Evolutionary conservation across 2,113 vertebrate species (phyloP).

Genomic region (Lamprologus ornatipinnis): DNA sequence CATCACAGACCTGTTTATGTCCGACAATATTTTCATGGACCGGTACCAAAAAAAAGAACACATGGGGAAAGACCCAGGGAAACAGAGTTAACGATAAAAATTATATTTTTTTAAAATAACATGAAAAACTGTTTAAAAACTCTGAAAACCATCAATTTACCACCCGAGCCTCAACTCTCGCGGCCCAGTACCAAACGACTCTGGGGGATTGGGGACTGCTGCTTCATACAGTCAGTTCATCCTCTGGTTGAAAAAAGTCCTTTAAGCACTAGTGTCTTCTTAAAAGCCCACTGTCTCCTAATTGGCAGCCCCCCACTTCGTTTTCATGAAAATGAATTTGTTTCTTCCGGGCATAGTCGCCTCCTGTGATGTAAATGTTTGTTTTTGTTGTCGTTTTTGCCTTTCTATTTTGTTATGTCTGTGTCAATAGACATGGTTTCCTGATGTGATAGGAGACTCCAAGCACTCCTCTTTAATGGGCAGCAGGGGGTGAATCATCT

Average conservation of each 20-base stretch:
- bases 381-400: not conserved
- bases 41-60: not conserved
- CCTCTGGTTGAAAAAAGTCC: not conserved
- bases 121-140: rapidly evolving
- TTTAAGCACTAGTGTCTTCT: not conserved
- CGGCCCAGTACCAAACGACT: rapidly evolving
- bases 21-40: not conserved
- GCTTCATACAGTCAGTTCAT: not conserved
- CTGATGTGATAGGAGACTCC: not conserved
- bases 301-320: not conserved
- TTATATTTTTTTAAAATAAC: rapidly evolving
- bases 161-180: not conserved
- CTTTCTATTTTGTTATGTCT: not conserved
- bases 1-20: not conserved
- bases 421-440: not conserved
- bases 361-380: not conserved
- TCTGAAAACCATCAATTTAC: not conserved
- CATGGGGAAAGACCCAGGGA: not conserved
- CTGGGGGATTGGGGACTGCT: not conserved
- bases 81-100: not conserved
- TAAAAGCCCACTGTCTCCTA: not conserved
- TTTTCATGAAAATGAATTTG: not conserved
- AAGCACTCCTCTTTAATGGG: not conserved
- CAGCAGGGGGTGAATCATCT: not conserved
- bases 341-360: not conserved